A percentile compares a stretch with the other conserved stretches of the same genome.
phyloP scores from a whole-genome alignment of 2,888 invertebrate genomes.

The Drosophila macrothrix region DNA sequence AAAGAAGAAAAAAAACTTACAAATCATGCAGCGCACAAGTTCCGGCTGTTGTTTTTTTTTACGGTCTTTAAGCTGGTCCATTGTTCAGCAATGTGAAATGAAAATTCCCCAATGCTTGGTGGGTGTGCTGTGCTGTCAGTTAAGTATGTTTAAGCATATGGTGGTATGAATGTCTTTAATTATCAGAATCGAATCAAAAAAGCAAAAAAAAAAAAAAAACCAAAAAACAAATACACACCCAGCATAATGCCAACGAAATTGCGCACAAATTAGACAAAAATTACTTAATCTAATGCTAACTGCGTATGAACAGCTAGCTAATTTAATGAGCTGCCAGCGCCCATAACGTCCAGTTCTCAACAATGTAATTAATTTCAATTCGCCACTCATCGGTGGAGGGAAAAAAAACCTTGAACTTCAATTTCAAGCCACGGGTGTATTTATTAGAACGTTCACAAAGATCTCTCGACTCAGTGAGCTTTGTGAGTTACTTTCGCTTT shows the following conservation, averaged over 20 bases:
- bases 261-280: constrained; percentile 51
- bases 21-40: constrained; percentile 72
- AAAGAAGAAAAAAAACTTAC: constrained; percentile 58
- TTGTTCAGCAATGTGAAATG: constrained; percentile 65
- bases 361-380: constrained; percentile 73
- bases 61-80: constrained; percentile 53
- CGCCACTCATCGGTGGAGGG: constrained; percentile 58
- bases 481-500: constrained; percentile 68
- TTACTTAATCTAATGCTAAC: constrained; percentile 63
- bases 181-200: constrained; percentile 50
- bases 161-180: constrained; percentile 54
- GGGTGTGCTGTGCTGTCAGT: constrained; percentile 62
- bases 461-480: constrained; percentile 10
- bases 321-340: constrained; percentile 66
- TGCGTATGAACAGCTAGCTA: constrained; percentile 48
- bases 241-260: constrained; percentile 24
- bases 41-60: constrained; percentile 63
- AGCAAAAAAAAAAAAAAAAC: constrained; percentile 1
- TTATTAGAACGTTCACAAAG: constrained; percentile 67
- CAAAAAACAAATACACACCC: constrained; percentile 38
- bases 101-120: constrained; percentile 58
- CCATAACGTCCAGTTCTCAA: constrained; percentile 39
- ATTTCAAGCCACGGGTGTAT: constrained; percentile 17
- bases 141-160: constrained; percentile 29
- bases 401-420: constrained; percentile 68